Evolutionary conservation across 2,888 invertebrate genomes (phyloP).

Genomic region (Piscicola geometra): DNA sequence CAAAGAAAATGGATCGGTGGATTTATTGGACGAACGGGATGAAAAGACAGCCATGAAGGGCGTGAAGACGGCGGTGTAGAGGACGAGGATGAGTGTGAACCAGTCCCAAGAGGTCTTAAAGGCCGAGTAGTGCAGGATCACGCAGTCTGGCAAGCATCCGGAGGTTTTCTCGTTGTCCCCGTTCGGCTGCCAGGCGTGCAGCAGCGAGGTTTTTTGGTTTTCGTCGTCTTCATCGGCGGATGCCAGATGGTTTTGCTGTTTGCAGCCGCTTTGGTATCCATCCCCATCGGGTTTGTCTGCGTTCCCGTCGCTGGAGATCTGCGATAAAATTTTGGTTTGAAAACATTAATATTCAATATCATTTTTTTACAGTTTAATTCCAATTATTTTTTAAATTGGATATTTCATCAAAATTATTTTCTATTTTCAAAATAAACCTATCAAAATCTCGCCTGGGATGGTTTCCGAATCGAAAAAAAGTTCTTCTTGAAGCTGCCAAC

Average conservation of each 20-base stretch:
- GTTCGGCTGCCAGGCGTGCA: conserved; percentile 4
- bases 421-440: too few species aligned
- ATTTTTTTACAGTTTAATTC: too few species aligned
- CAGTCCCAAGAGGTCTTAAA: conserved; percentile 58
- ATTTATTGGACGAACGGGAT: not conserved
- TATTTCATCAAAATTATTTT: too few species aligned
- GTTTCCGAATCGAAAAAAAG: too few species aligned
- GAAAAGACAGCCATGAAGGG: conserved; percentile 55
- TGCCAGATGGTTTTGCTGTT: not conserved
- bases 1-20: not conserved
- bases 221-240: not conserved
- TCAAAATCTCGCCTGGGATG: too few species aligned
- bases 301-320: too few species aligned
- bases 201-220: conserved; percentile 19
- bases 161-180: not conserved
- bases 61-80: conserved; percentile 56
- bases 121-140: conserved; percentile 56
- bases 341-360: too few species aligned
- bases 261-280: not conserved
- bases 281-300: too few species aligned
- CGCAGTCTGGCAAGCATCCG: conserved; percentile 49
- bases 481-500: too few species aligned
- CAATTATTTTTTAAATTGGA: too few species aligned
- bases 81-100: conserved; percentile 54
- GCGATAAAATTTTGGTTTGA: too few species aligned